Base-by-base conservation (phyloP, 2,113 vertebrate genomes). In the Maccullochella peelii region DNA sequence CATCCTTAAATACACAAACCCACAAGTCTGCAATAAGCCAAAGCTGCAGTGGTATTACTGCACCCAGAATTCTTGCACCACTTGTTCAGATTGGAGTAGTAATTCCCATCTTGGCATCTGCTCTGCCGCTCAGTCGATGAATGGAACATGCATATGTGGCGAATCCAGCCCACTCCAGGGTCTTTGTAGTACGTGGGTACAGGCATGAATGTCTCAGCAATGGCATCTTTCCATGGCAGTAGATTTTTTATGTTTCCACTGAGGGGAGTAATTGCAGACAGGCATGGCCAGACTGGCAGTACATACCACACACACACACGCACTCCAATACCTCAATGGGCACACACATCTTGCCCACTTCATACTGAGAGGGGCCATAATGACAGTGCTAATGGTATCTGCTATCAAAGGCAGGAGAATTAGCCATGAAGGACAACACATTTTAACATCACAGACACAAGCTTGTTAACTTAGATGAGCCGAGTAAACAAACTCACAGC, bases 371-470 rank as follows among this genome's bases (percentile, higher is more conserved):
- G 81, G 83, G 50, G 30, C 71, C 69, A 58, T 93, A 92, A 92
- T 91, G 85, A 89, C 84, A 82, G 58, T n/a, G 85, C 66, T 92
- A 93, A 93, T 92, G 81, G 85, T 79, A 87, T 79, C 81, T 91
- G 87, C 86, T 82, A 92, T 95, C 91, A 94, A 92, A 93, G 89
- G 84, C 67, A 44, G 42, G 66, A 66, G 87, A 92, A 93, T 91
- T 91, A 92, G 88, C 82, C 91, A 84, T 81, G 84, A 92, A 93
- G 83, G 90, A 89, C 81, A 82, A 82, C 88, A 88, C 52, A 87
- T 93, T 80, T 86, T 62, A 69, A 86, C 88, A 92, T 92, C 92
- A 87, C 74, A 92, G 77, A 50, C 55, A 65, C 73, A 62, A 63
- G 85, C 86, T 88, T 82, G 77, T 93, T 95, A 92, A 89, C 88